These are phyloP conservation scores for Rotaria macrura DNA, from an alignment of 2,888 invertebrate genomes.

Conservation along the genomic window DNA sequence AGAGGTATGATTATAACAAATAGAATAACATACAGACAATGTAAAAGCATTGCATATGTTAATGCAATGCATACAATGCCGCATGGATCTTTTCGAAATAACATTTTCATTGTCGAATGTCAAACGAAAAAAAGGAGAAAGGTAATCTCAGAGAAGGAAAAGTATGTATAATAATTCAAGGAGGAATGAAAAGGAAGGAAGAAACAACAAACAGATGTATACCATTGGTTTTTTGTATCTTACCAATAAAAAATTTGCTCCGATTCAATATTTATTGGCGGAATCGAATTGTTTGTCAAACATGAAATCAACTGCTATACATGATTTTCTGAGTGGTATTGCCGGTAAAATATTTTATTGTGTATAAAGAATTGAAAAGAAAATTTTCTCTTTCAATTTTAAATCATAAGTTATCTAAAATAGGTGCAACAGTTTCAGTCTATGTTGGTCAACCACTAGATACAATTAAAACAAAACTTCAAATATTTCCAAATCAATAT, in stretches of 20 bases:
- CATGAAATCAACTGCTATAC: background rate
- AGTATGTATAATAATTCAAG: background rate
- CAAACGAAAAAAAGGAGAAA: background rate
- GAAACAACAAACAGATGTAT: background rate
- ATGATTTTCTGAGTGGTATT: conserved; percentile 29
- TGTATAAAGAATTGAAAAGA: too few relatives aligned
- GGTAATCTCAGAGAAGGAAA: background rate
- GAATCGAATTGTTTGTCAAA: background rate
- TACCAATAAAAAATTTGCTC: background rate
- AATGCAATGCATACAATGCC: conserved; percentile 69
- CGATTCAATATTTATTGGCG: background rate
- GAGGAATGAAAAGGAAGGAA: background rate
- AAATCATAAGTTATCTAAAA: background rate
- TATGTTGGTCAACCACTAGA: conserved; percentile 95
- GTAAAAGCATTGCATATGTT: conserved; percentile 68
- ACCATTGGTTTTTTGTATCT: background rate
- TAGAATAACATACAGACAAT: conserved; percentile 75
- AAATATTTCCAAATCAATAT: conserved; percentile 83
- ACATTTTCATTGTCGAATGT: conserved; percentile 40
- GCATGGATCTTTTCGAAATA: conserved; percentile 70
- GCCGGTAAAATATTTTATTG: background rate
- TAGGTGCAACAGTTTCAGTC: conserved; percentile 81
- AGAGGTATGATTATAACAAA: conserved; percentile 70
- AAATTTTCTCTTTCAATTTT: too few relatives aligned
- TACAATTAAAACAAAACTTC: conserved; percentile 97